phyloP scores from a whole-genome alignment of 30 jellyfish, hydroid and myxozoan species.

The Hydractinia echinata region DNA sequence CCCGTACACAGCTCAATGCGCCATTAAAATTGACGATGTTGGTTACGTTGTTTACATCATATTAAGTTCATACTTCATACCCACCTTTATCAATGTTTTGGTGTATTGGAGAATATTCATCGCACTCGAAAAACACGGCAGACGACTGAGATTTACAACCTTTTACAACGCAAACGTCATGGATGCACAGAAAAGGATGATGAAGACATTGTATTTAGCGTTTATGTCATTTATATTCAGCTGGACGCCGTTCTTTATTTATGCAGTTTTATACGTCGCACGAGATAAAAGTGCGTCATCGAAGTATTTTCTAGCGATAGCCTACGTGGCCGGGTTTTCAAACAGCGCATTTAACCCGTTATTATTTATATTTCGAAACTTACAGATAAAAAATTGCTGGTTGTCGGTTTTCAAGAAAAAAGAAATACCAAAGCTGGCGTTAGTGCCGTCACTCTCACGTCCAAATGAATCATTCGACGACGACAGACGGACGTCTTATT shows the following conservation, averaged over 20 bases:
- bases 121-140: conserved; percentile 44
- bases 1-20: conserved; percentile 64
- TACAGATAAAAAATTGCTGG: conserved; percentile 2
- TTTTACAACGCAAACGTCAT: conserved; percentile 35
- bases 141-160: conserved; percentile 36
- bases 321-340: conserved; percentile 54
- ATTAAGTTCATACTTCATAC: conserved; percentile 40
- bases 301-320: conserved; percentile 41
- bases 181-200: conserved; percentile 46
- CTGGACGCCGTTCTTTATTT: conserved; percentile 69
- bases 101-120: conserved; percentile 39
- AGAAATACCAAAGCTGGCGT: conserved; percentile 13
- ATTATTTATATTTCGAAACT: conserved; percentile 44
- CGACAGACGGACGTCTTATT: neutral
- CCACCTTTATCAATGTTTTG: conserved; percentile 46
- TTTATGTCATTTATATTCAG: conserved; percentile 48
- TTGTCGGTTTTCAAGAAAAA: conserved; percentile 8
- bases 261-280: conserved; percentile 44
- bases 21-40: conserved; percentile 17
- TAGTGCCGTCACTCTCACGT: conserved; percentile 20
- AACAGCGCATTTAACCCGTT: conserved; percentile 65
- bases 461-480: neutral
- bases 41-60: conserved; percentile 25
- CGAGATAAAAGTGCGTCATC: conserved; percentile 35
- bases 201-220: conserved; percentile 46